Evolutionary conservation across 2,113 vertebrate species (phyloP), one percentile per base, ranked within the genome.

Genomic region (Eulacestoma nigropectus): DNA sequence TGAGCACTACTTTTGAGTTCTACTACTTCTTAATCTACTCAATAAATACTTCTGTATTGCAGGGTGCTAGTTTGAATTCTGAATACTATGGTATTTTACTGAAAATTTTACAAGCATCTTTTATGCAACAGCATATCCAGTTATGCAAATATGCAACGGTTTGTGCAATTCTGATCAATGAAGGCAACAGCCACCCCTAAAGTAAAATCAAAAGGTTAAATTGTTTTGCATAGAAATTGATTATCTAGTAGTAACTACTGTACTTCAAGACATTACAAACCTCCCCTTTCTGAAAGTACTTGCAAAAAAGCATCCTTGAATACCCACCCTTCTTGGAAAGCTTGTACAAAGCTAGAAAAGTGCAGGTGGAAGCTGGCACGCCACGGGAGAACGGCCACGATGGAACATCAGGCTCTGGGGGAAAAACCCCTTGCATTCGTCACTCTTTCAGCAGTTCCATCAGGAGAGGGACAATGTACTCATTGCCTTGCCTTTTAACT

Each of bases 341-440:
- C 16, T 12, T 44, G 55, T 30, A 53, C 21, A 78, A 62, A 92
- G 79, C 30, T 32, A 42, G 42, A 39, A 27, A 52, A 68, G 46
- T 4, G 8, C 42, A 72, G 44, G 21, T 30, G 39, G 65, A 82
- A 88, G 57, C 4, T 49, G 32, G 29, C 16, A 29, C 0, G 6
- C 16, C 33, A 29, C 10, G 7, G 16, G 13, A 42, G 39, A 64
- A 32, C 30, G 9, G 82, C 33, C 11, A 46, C 0, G 0, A 44
- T 6, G 32, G 72, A 78, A 42, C 14, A 74, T 30, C 22, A 46
- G 30, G n/a, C 32, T 77, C 42, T 46, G 13, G 25, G 11, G 18
- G 27, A n/a, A 65, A 83, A 53, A 16, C 10, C 33, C 25, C 65
- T 47, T 39, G 35, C 6, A 16, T 14, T 52, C 29, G 8, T 42